Base-by-base conservation (phyloP, 2,797 vertebrate species). In the Pseudocheirus occidentalis region DNA sequence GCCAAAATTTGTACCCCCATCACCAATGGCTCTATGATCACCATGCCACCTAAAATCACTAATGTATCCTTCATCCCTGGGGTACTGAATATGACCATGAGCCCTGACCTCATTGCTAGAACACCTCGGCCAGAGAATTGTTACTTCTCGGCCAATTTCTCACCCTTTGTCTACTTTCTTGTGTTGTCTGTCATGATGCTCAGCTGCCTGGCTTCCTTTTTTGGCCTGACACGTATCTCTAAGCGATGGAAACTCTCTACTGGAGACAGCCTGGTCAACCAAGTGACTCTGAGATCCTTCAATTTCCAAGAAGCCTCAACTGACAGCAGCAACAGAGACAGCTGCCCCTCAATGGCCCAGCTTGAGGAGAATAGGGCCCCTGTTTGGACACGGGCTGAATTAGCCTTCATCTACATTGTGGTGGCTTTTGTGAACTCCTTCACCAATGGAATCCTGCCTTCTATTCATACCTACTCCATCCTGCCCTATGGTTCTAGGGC, bases 401-500 rank as follows among this genome's bases (percentile, higher is more conserved):
- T 99, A 92, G 93, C 94, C 81, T 98, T 99, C 97, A 99, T 99
- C 98, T 99, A 99, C 97, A 46, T 98, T 3, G 95, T 99, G 95
- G 98, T 99, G 92, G 94, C 99, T 90, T 99, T 99, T 98, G 98
- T 99, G 40, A 99, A 99, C 0, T 93, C 98, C 0, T 98, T 99
- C 55, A 99, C 99, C 18, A 99, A 99, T 0, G 99, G 99, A 1
- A 62, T 99, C 95, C 98, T 99, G 97, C 99, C 99, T 0, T 99
- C 99, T 0, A 99, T 99, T 97, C 99, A 99, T 98, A 99, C 99
- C 0, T 99, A 99, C 98, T 99, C 99, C 97, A 99, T 99, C 96
- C 99, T 99, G 98, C 99, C 99, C 0, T 99, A 99, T 0, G 99
- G 99, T 54, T 99, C 99, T 94, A 97, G 99, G 3, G 99, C 99